These are phyloP conservation scores for Chloroclysta siterata DNA, from an alignment of 2,888 invertebrate species.

Conservation along the genomic window DNA sequence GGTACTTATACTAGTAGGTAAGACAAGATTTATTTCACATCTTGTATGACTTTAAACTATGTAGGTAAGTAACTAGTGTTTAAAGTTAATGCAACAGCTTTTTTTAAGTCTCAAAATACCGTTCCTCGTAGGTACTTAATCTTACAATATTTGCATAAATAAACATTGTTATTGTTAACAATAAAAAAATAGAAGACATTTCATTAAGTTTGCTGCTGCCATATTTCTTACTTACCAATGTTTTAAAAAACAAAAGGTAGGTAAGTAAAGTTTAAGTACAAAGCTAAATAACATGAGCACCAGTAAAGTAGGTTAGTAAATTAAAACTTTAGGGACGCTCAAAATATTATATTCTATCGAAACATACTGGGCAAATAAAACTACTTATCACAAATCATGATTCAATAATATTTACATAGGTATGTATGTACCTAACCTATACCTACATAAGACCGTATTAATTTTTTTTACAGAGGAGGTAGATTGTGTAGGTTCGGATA, in stretches of 20 bases:
- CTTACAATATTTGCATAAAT: background rate
- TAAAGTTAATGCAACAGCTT: background rate
- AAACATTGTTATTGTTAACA: background rate
- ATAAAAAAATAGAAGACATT: background rate
- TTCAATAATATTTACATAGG: conserved; percentile 23
- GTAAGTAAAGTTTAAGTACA: conserved; percentile 4
- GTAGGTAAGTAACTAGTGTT: background rate
- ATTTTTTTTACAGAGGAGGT: conserved; percentile 57
- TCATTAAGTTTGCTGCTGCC: background rate
- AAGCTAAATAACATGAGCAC: conserved; percentile 26
- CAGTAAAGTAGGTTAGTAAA: conserved; percentile 22
- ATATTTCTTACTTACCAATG: background rate
- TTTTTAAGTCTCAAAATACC: background rate
- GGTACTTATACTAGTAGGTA: too few species aligned
- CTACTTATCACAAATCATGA: conserved; percentile 40
- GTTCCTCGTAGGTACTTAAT: background rate
- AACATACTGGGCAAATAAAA: conserved; percentile 24
- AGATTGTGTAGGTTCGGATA: conserved; percentile 51
- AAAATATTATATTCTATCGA: conserved; percentile 15
- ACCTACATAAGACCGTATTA: conserved; percentile 25
- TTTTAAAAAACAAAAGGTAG: background rate
- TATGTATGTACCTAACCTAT: background rate
- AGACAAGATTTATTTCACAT: too few species aligned
- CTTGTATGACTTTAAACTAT: background rate
- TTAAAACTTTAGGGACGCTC: conserved; percentile 1